phyloP scores from a whole-genome alignment of 1,140 invertebrate species.

The Diorhabda elongata region DNA sequence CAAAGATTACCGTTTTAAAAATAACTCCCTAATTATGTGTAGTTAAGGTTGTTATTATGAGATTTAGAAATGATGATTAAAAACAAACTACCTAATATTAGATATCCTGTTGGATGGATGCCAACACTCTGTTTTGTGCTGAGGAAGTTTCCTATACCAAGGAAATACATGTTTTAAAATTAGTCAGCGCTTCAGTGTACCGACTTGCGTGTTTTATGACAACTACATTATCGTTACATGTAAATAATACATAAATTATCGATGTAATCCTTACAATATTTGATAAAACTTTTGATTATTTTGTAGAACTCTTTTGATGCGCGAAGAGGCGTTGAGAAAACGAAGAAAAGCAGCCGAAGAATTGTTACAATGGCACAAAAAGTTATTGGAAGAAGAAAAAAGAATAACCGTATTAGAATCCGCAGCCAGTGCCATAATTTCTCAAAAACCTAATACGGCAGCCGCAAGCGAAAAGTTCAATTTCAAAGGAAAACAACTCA shows the following conservation, averaged over 20 bases:
- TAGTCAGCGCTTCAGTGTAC: slow-evolving; percentile 37
- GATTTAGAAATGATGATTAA: slow-evolving; percentile 24
- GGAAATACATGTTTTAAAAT: slow-evolving; percentile 41
- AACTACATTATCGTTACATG: slow-evolving; percentile 22
- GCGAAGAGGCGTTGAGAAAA: slow-evolving; percentile 43
- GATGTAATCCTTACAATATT: not conserved
- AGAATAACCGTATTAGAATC: slow-evolving; percentile 42
- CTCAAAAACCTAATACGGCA: slow-evolving; percentile 28
- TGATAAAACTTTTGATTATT: not conserved
- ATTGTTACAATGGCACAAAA: slow-evolving; percentile 44
- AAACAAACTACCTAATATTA: slow-evolving; percentile 42
- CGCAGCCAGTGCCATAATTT: slow-evolving; percentile 37
- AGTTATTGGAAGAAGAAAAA: slow-evolving; percentile 43
- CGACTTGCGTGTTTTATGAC: slow-evolving; percentile 22
- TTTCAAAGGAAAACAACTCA: slow-evolving; percentile 34
- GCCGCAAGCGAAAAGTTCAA: slow-evolving; percentile 16
- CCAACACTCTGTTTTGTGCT: slow-evolving; percentile 36
- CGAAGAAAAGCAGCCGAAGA: slow-evolving; percentile 43
- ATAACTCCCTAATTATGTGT: slow-evolving; percentile 26
- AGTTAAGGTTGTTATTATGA: slow-evolving; percentile 31
- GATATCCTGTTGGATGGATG: slow-evolving; percentile 44
- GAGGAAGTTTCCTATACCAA: slow-evolving; percentile 39
- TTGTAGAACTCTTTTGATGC: slow-evolving; percentile 43
- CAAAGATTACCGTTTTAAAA: slow-evolving; percentile 13
- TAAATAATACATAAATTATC: slow-evolving; percentile 21